Evolutionary conservation across 2,888 invertebrate species (phyloP).

Genomic region (Marronus borbonicus): DNA sequence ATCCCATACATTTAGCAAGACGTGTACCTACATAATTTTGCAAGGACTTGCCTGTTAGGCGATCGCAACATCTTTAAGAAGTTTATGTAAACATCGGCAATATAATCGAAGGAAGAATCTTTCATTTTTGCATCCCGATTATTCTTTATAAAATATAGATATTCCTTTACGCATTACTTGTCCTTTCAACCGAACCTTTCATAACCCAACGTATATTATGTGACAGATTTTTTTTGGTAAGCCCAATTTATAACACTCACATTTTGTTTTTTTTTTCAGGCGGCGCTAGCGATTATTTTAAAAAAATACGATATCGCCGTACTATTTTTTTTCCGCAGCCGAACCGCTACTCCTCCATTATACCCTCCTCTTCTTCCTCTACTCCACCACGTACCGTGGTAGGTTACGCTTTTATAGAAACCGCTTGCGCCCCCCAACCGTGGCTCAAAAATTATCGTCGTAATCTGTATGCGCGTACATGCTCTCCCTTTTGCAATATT

Average conservation of each 20-base stretch:
- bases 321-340: conserved; percentile 5
- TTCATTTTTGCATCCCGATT: no score
- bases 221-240: background rate
- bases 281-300: conserved; percentile 1
- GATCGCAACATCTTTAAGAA: no score
- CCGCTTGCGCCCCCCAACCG: background rate
- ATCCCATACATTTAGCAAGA: no score
- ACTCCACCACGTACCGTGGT: background rate
- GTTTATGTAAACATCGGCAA: no score
- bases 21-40: no score
- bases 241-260: background rate
- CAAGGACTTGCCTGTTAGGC: no score
- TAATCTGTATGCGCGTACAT: conserved; percentile 50
- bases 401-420: conserved; percentile 35
- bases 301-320: conserved; percentile 10
- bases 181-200: no score
- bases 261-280: background rate
- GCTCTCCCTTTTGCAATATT: conserved; percentile 48
- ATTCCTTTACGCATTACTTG: no score
- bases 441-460: conserved; percentile 38
- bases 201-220: background rate
- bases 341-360: background rate
- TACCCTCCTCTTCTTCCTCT: background rate
- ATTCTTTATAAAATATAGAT: no score
- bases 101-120: no score